These are phyloP conservation scores for Micromys minutus DNA, from an alignment of 2,113 vertebrate species.

Conservation along the genomic window DNA sequence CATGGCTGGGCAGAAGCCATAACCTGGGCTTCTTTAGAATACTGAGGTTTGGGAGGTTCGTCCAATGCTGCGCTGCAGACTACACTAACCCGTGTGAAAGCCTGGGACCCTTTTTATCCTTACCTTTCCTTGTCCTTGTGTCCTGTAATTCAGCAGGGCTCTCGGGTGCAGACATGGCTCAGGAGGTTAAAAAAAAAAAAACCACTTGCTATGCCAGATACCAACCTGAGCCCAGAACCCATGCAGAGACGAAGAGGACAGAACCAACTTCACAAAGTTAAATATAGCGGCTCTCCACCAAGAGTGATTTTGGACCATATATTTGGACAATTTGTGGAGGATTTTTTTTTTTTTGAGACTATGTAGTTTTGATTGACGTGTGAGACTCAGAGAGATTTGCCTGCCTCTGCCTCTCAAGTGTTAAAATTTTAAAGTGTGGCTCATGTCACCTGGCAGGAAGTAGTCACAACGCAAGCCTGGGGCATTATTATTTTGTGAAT, in stretches of 20 bases:
- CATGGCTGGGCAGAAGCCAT: background rate
- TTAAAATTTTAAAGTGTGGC: fast-evolving
- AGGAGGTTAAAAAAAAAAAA: background rate
- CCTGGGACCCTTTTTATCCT: background rate
- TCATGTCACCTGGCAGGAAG: background rate
- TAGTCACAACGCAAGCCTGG: background rate
- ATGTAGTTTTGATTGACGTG: background rate
- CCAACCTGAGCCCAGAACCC: background rate
- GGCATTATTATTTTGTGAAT: background rate
- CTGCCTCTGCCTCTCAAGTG: background rate
- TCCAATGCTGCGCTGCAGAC: background rate
- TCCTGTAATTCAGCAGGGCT: background rate
- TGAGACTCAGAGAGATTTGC: background rate
- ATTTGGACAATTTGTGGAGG: background rate
- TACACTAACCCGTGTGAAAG: no score
- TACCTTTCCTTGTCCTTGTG: background rate
- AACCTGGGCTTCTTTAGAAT: background rate
- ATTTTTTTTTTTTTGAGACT: background rate
- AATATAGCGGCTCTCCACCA: background rate
- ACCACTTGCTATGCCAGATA: background rate
- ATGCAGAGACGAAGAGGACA: background rate
- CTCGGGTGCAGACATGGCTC: background rate
- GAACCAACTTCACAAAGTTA: background rate
- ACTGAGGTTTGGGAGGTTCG: background rate
- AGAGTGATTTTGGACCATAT: background rate